These are phyloP conservation scores for Cyclophora punctaria DNA, from an alignment of 2,888 invertebrate genomes.

Conservation along the genomic window DNA sequence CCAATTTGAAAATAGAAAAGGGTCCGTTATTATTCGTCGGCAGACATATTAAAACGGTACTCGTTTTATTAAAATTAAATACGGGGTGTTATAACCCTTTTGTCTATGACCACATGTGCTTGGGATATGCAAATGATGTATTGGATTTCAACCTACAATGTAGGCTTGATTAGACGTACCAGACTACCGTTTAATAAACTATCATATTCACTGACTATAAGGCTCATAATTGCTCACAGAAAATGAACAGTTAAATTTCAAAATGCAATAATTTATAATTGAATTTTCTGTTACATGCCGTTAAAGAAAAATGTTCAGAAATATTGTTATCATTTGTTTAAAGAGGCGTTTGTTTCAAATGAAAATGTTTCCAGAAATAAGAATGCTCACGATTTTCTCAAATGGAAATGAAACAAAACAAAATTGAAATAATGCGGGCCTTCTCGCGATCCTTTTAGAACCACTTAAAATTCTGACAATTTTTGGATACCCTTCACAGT, in stretches of 20 bases:
- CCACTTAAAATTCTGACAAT: constrained; percentile 46
- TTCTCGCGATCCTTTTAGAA: constrained; percentile 25
- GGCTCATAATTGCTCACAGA: too few relatives aligned
- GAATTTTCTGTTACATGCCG: too few relatives aligned
- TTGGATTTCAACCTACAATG: constrained; percentile 53
- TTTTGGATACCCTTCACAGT: constrained; percentile 18
- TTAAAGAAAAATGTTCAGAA: background rate
- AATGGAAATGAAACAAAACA: constrained; percentile 19
- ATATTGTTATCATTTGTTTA: constrained; percentile 10
- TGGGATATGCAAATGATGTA: constrained; percentile 69
- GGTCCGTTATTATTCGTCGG: constrained; percentile 61
- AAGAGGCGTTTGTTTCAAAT: constrained; percentile 11
- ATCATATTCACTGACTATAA: too few relatives aligned
- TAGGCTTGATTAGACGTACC: constrained; percentile 39
- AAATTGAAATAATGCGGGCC: constrained; percentile 20
- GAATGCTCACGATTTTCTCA: constrained; percentile 16
- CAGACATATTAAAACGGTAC: constrained; percentile 66
- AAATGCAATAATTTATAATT: too few relatives aligned
- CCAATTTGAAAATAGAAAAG: constrained; percentile 62
- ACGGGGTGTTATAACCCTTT: constrained; percentile 60
- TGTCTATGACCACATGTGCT: constrained; percentile 70
- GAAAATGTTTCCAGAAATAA: constrained; percentile 16
- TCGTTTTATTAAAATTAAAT: constrained; percentile 74
- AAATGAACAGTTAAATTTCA: too few relatives aligned
- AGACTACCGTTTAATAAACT: too few relatives aligned